Percentiles rank a stretch among this genome's conserved stretches.
These are phyloP conservation scores for Bagarius yarrelli DNA, from an alignment of 2,113 vertebrate genomes.

Conservation along the genomic window DNA sequence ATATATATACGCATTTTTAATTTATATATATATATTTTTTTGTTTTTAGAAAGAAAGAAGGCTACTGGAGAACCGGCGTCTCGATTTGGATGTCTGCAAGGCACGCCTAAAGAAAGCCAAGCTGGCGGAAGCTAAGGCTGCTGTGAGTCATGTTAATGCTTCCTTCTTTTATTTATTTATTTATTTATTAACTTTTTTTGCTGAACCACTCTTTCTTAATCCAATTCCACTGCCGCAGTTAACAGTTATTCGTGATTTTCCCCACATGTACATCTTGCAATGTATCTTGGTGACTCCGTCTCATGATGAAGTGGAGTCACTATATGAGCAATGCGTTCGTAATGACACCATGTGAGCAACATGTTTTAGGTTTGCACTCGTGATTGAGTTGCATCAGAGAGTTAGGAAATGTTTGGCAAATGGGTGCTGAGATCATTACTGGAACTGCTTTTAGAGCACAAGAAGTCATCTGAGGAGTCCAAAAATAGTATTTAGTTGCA, in stretches of 20 bases:
- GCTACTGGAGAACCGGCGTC: constrained; percentile 88
- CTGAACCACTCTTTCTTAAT: constrained; percentile 54
- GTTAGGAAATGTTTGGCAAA: not conserved
- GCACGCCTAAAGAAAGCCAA: constrained; percentile 93
- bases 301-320: not conserved
- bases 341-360: not conserved
- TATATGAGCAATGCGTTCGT: not conserved
- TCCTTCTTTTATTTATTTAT: too few relatives aligned
- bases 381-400: constrained; percentile 12
- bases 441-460: not conserved
- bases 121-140: constrained; percentile 88
- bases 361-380: not conserved
- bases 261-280: not conserved
- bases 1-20: too few relatives aligned
- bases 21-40: not conserved
- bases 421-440: not conserved
- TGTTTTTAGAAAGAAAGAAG: constrained; percentile 83
- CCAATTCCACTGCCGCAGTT: not conserved
- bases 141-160: constrained; percentile 72
- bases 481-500: not conserved
- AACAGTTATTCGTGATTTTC: not conserved
- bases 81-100: constrained; percentile 94
- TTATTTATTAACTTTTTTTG: constrained; percentile 59
- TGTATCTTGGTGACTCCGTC: not conserved
- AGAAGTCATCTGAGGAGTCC: not conserved